These are phyloP conservation scores for Labroides dimidiatus DNA, from an alignment of 2,797 vertebrate species.

Conservation along the genomic window DNA sequence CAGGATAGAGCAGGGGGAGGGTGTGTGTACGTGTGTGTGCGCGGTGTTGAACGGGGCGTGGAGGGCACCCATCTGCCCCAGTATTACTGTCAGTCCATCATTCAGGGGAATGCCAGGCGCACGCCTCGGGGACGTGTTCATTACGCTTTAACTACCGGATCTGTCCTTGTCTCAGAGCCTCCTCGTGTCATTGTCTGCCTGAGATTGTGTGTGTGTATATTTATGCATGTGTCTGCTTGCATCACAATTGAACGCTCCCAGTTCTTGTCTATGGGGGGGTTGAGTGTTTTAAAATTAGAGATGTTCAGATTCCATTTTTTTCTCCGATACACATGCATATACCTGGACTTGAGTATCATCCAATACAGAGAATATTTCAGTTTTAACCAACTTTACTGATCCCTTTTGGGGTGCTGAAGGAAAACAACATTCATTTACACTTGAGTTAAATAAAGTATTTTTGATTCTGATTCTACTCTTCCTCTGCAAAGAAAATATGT, in stretches of 20 bases:
- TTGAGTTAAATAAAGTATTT: too few species aligned
- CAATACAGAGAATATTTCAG: background rate
- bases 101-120: conserved; percentile 78
- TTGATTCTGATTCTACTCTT: too few species aligned
- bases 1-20: conserved; percentile 68
- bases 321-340: background rate
- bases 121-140: conserved; percentile 84
- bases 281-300: conserved; percentile 33
- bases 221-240: conserved; percentile 71
- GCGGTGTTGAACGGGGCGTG: conserved; percentile 75
- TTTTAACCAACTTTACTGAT: background rate
- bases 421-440: too few species aligned
- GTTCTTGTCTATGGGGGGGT: conserved; percentile 18
- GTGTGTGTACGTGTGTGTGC: conserved; percentile 45
- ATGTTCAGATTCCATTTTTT: background rate
- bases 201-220: conserved; percentile 69
- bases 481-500: background rate
- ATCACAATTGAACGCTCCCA: conserved; percentile 62
- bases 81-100: conserved; percentile 87
- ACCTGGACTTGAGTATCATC: background rate
- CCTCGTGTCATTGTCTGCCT: conserved; percentile 80
- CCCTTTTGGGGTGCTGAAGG: background rate
- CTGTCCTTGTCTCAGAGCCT: conserved; percentile 82
- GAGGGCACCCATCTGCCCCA: conserved; percentile 82
- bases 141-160: conserved; percentile 86